Evolutionary conservation across 1,140 invertebrate genomes (phyloP).

Genomic region (Drosophila santomea): DNA sequence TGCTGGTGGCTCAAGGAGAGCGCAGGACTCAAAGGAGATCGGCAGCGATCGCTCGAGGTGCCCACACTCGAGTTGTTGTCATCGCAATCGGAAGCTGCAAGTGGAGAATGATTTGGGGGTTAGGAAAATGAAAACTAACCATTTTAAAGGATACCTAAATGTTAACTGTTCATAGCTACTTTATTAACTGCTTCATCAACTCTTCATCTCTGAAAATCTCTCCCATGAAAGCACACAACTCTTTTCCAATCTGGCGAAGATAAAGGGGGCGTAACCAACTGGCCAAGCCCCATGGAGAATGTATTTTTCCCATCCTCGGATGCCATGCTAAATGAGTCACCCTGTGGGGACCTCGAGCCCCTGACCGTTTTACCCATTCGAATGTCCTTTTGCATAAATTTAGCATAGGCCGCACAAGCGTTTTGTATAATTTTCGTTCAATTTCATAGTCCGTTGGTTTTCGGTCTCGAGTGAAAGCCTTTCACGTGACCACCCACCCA

Average conservation of each 20-base stretch:
- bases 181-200: background rate
- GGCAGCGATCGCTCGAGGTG: slow-evolving; percentile 79
- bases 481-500: slow-evolving; percentile 68
- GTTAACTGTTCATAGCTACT: background rate
- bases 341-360: slow-evolving; percentile 6
- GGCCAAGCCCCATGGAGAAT: slow-evolving; percentile 21
- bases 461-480: slow-evolving; percentile 64
- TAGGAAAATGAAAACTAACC: background rate
- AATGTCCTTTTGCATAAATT: slow-evolving; percentile 75
- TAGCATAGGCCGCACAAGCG: slow-evolving; percentile 49
- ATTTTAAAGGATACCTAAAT: too few species aligned
- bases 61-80: slow-evolving; percentile 81
- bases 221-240: background rate
- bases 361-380: slow-evolving; percentile 9
- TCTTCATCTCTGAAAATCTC: background rate
- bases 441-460: slow-evolving; percentile 83
- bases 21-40: slow-evolving; percentile 69
- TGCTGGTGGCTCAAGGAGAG: slow-evolving; percentile 64
- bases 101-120: background rate
- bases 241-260: slow-evolving; percentile 1
- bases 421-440: slow-evolving; percentile 82
- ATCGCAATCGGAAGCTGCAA: slow-evolving; percentile 78
- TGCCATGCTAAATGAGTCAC: slow-evolving; percentile 42
- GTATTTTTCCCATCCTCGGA: background rate
- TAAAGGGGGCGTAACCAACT: slow-evolving; percentile 24